Evolutionary conservation across 2,113 vertebrate genomes (phyloP), one percentile per base, ranked within the genome.

Genomic region (Lepus timidus): DNA sequence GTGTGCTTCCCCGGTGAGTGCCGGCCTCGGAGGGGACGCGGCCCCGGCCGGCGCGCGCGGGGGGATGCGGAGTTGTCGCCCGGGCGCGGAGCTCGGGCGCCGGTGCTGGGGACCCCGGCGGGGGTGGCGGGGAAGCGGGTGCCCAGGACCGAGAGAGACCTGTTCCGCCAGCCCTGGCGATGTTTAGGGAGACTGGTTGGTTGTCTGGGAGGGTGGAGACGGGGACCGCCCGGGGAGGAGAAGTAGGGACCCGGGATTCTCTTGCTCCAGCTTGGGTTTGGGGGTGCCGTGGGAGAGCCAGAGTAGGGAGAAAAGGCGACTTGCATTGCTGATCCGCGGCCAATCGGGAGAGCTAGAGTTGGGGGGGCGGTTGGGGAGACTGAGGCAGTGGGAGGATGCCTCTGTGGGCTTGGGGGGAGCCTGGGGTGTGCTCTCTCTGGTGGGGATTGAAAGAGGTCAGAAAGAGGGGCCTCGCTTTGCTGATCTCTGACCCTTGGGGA

Each of bases 1-100:
- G 98, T 99, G 90, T 99, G 99, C 97, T 99, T 99, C 97, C 99
- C 99, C 85, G 99, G 99, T 99, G 98, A 99, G 99, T 98, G 95
- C 58, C n/a, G 78, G 90, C 73, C n/a, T 44, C 94, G 49, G 74
- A 95, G 92, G 92, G 90, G 96, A 95, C 73, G 90, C 90, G 90
- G 95, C 94, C 93, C 80, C 31, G 67, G 81, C 81, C 67, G 75
- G 90, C 75, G 95, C 81, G 91, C 91, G 62, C 39, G 64, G 86
- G 76, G 44, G 73, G 91, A 52, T 95, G 94, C 85, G 44, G 95
- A 96, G 97, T 96, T 95, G 88, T 85, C 16, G 88, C 84, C 51
- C 17, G 87, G 65, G 96, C 78, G 36, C 61, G 51, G 78, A 93
- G 83, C 88, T 76, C 62, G 33, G 93, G 93, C 75, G 19, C 88